Conservation (phyloP, 2,797 vertebrate genomes). For the Lycodopsis pacificus region DNA sequence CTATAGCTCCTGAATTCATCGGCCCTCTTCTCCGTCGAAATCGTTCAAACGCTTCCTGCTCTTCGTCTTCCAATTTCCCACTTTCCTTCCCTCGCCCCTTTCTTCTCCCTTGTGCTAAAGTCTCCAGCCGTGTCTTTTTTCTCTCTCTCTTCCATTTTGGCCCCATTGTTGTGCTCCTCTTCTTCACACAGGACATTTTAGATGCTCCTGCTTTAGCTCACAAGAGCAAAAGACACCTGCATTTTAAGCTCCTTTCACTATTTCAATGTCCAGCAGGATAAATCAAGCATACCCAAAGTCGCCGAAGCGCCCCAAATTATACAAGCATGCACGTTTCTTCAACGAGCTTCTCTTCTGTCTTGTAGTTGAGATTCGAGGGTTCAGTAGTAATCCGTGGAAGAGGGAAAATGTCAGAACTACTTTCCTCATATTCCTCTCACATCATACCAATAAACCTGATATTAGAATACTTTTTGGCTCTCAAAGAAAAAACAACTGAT, state of each 20-base stretch:
- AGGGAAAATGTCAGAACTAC: neutral
- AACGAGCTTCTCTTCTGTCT: neutral
- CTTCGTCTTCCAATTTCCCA: neutral
- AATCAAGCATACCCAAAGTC: neutral
- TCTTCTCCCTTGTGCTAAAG: neutral
- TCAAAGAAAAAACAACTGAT: conserved; percentile 12
- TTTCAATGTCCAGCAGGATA: conserved; percentile 1
- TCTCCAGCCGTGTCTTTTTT: neutral
- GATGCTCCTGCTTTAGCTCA: conserved; percentile 7
- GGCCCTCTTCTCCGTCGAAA: neutral
- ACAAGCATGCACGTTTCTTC: neutral
- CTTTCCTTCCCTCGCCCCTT: neutral
- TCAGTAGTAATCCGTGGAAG: neutral
- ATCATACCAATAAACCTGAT: conserved; percentile 1
- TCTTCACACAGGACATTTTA: conserved; percentile 27
- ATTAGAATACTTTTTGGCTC: neutral
- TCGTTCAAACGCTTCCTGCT: neutral
- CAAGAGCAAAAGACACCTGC: neutral
- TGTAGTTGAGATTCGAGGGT: neutral
- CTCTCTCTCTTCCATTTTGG: neutral
- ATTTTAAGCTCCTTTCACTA: conserved; percentile 14
- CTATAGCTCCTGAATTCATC: neutral
- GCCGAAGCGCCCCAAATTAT: neutral
- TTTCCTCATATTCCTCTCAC: neutral
- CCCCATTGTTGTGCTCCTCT: neutral